Base-by-base conservation (phyloP, 2,113 vertebrate species). In the Channa maculata region DNA sequence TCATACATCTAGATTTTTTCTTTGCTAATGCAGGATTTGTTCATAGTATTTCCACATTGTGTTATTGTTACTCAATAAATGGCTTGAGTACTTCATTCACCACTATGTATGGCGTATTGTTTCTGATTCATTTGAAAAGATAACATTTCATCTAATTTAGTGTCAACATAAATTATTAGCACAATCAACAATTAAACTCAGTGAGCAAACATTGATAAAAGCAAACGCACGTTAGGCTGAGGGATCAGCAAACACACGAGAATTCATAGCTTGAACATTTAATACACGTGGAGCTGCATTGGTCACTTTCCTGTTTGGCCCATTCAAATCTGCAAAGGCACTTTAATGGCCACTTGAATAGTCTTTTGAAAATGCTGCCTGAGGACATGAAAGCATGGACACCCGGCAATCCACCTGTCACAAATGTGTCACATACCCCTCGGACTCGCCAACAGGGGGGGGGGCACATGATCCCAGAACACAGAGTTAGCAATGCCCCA, bases 331-430 rank as follows among this genome's bases (percentile, higher is more conserved):
- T 62, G 41, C 50, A 45, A 3, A 8, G 14, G 13, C 38, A 24
- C 39, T 41, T 41, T 41, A 41, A 41, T 41, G 39, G 39, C 39
- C 6, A 41, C 39, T 41, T 7, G n/a, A 58, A 34, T 11, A 41
- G 4, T 62, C 33, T 41, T 43, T 55, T 53, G 39, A 53, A 69
- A 80, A 69, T 50, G 45, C 13, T n/a, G 39, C 24, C 53, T 63
- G 51, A 52, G 55, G 51, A 65, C 66, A 80, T 73, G 57, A 80
- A 83, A 83, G 73, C 37, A 13, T 10, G 63, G 81, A 88, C 77
- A 82, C 83, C 76, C 70, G 76, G 83, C 65, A 71, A 84, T 84
- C 79, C 80, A 92, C 84, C 85, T 86, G 86, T 75, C 88, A 80
- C 54, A 71, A 76, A 50, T 67, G 33, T 80, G 66, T 64, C 70